Conservation (phyloP, 1,140 invertebrate genomes). For the Archivesica marissinica region DNA sequence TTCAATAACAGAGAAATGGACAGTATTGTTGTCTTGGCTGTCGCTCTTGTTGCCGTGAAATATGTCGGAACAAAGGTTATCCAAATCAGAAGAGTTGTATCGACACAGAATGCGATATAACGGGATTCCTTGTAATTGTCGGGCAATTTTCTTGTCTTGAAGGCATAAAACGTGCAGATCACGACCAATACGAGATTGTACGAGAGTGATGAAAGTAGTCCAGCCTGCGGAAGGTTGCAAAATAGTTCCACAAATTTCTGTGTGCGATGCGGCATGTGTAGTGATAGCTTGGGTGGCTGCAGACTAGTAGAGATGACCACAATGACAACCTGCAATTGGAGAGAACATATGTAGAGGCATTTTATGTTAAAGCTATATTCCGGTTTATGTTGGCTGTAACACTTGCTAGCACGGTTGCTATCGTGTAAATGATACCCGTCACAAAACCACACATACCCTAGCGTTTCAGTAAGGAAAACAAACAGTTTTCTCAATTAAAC, state of each 20-base stretch:
- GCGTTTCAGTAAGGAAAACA: too few species aligned
- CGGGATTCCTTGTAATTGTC: slow-evolving; percentile 81
- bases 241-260: slow-evolving; percentile 71
- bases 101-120: slow-evolving; percentile 79
- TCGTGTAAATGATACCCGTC: too few species aligned
- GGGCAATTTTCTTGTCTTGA: slow-evolving; percentile 85
- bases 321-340: slow-evolving; percentile 68
- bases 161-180: slow-evolving; percentile 94
- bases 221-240: slow-evolving; percentile 68
- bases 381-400: too few species aligned
- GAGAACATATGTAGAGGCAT: too few species aligned
- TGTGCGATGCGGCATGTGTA: slow-evolving; percentile 66
- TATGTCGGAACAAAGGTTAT: slow-evolving; percentile 78
- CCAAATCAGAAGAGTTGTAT: slow-evolving; percentile 78
- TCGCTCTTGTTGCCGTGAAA: slow-evolving; percentile 68
- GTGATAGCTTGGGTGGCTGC: slow-evolving; percentile 58
- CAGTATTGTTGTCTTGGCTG: slow-evolving; percentile 66
- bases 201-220: slow-evolving; percentile 85
- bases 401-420: too few species aligned
- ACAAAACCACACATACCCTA: too few species aligned
- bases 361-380: too few species aligned
- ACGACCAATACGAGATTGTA: slow-evolving; percentile 95
- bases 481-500: too few species aligned
- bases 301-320: slow-evolving; percentile 63
- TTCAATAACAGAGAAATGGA: slow-evolving; percentile 72